phyloP scores from a whole-genome alignment of 2,113 vertebrate species.

The Phaethon lepturus region DNA sequence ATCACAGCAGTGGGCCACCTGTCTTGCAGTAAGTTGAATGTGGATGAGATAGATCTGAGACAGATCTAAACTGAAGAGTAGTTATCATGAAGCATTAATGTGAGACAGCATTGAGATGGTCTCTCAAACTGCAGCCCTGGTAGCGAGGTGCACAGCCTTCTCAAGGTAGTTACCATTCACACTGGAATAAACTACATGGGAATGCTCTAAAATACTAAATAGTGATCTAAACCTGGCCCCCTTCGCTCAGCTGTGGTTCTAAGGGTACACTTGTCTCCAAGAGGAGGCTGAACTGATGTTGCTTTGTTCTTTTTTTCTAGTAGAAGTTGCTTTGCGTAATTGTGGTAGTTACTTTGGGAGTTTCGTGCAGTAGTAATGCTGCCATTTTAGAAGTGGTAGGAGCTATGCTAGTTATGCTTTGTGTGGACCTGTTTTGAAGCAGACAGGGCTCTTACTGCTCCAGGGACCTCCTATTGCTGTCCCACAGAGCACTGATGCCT shows the following conservation, averaged over 20 bases:
- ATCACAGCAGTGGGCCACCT: neutral
- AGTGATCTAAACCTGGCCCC: neutral
- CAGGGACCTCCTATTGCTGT: neutral
- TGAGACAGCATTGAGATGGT: neutral
- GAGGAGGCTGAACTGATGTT: neutral
- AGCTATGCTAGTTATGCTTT: neutral
- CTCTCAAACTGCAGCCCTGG: neutral
- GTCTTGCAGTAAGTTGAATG: neutral
- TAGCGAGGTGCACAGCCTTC: neutral
- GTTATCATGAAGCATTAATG: neutral
- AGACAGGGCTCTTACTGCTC: neutral
- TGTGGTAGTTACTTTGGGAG: neutral
- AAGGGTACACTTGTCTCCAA: neutral
- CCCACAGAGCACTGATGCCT: neutral
- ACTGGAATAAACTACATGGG: neutral
- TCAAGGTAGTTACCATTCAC: neutral
- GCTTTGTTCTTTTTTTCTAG: neutral
- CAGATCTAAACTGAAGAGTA: neutral
- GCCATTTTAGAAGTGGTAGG: neutral
- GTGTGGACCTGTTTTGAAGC: too few relatives aligned
- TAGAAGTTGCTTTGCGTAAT: neutral
- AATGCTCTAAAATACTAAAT: too few relatives aligned
- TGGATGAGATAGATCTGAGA: neutral
- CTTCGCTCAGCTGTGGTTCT: neutral
- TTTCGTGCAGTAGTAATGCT: neutral